These are phyloP conservation scores for Coilia nasus DNA, from an alignment of 2,797 vertebrate genomes.

Conservation along the genomic window DNA sequence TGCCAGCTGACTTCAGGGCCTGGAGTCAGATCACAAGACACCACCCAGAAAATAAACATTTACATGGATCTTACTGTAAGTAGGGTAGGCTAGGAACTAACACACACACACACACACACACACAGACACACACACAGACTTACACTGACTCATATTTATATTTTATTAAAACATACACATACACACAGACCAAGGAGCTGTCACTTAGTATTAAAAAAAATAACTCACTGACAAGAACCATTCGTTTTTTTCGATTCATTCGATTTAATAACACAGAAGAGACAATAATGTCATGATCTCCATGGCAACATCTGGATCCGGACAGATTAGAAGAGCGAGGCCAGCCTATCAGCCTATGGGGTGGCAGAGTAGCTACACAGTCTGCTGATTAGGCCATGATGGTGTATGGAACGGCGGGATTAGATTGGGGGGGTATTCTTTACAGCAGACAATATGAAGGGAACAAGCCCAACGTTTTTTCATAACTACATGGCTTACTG, in stretches of 20 bases:
- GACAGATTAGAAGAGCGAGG: not conserved
- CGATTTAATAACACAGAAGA: not conserved
- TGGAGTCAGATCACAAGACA: not conserved
- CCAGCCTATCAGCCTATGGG: too few relatives aligned
- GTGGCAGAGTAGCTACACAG: not conserved
- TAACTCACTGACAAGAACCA: not conserved
- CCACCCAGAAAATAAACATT: conserved; percentile 19
- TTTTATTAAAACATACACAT: not conserved
- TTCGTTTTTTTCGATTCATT: not conserved
- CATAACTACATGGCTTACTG: too few relatives aligned
- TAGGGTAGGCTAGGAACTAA: not conserved
- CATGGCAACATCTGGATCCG: not conserved
- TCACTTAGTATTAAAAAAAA: not conserved
- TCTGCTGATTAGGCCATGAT: not conserved
- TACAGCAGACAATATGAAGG: too few relatives aligned
- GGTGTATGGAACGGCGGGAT: too few relatives aligned
- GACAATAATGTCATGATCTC: not conserved
- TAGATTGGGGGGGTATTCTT: too few relatives aligned
- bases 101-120: not conserved
- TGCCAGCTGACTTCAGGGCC: conserved; percentile 10
- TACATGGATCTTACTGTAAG: not conserved
- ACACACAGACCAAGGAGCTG: not conserved
- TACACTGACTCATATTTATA: not conserved
- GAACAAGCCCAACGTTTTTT: too few relatives aligned
- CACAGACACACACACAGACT: not conserved